Percentiles rank a stretch among this genome's conserved stretches.
Evolutionary conservation across 2,888 invertebrate genomes (phyloP).

Genomic region (Mythimna vitellina): DNA sequence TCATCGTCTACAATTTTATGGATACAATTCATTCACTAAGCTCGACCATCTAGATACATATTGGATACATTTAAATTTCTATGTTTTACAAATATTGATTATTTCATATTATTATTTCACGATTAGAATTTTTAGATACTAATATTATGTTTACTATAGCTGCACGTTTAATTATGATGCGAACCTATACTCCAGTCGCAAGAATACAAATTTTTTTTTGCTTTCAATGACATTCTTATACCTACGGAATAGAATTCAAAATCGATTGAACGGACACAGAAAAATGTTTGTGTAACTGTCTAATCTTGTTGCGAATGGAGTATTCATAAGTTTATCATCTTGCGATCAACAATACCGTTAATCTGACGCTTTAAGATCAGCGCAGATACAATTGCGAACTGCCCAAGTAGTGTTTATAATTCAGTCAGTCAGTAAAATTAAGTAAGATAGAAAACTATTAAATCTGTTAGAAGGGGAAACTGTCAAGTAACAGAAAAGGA

Average conservation of each 20-base stretch:
- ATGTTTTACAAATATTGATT: conserved; percentile 24
- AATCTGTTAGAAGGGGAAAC: too few relatives aligned
- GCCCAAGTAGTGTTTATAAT: background rate
- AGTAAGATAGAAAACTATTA: too few relatives aligned
- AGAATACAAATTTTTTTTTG: too few relatives aligned
- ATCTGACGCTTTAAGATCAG: background rate
- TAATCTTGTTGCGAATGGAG: too few relatives aligned
- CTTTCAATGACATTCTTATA: too few relatives aligned
- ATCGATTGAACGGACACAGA: too few relatives aligned
- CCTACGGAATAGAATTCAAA: too few relatives aligned
- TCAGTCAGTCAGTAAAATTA: background rate
- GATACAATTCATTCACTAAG: conserved; percentile 31
- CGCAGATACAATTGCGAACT: background rate
- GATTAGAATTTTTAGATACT: conserved; percentile 17
- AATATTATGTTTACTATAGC: conserved; percentile 25
- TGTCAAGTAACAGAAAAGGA: too few relatives aligned
- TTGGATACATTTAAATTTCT: conserved; percentile 14
- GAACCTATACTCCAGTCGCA: background rate
- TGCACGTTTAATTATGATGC: conserved; percentile 20
- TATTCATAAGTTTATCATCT: too few relatives aligned
- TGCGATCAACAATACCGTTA: conserved; percentile 14
- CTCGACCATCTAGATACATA: conserved; percentile 15
- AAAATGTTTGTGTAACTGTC: too few relatives aligned
- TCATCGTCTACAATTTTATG: conserved; percentile 19
- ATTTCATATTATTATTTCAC: conserved; percentile 36